Conservation (phyloP, 2,888 invertebrate genomes). For the Tetrapedia diversipes region DNA sequence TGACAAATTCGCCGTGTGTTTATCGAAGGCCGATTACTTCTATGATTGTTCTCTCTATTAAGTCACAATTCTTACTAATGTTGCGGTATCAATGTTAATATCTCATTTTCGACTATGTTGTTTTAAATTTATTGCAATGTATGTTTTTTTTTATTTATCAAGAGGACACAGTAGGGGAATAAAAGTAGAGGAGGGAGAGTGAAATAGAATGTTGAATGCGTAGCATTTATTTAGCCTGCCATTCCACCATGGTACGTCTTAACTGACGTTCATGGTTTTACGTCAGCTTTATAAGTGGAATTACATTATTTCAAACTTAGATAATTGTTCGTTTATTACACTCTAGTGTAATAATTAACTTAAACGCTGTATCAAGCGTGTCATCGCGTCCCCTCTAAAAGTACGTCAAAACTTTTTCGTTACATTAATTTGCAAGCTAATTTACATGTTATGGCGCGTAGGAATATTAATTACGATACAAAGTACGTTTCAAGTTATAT, state of each 20-base stretch:
- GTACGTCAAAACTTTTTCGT: neutral
- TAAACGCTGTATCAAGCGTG: neutral
- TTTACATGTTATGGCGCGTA: neutral
- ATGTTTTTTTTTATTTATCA: neutral
- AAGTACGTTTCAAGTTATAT: constrained; percentile 3
- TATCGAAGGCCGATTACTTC: neutral
- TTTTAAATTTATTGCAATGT: neutral
- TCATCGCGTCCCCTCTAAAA: neutral
- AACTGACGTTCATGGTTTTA: constrained; percentile 25
- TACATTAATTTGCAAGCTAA: neutral
- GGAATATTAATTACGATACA: constrained; percentile 22
- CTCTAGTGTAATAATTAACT: neutral
- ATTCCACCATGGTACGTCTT: constrained; percentile 15
- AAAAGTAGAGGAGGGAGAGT: neutral
- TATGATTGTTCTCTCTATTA: neutral
- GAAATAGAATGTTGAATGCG: constrained; percentile 18
- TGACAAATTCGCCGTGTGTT: neutral
- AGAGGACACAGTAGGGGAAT: neutral
- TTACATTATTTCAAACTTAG: constrained; percentile 12
- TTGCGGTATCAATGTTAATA: no score
- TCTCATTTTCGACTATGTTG: neutral
- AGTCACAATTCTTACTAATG: no score
- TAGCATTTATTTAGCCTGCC: constrained; percentile 35
- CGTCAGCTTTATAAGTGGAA: constrained; percentile 27
- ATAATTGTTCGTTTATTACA: constrained; percentile 23